Base-by-base conservation (phyloP, 2,888 invertebrate genomes). In the Heliothis peltigera region DNA sequence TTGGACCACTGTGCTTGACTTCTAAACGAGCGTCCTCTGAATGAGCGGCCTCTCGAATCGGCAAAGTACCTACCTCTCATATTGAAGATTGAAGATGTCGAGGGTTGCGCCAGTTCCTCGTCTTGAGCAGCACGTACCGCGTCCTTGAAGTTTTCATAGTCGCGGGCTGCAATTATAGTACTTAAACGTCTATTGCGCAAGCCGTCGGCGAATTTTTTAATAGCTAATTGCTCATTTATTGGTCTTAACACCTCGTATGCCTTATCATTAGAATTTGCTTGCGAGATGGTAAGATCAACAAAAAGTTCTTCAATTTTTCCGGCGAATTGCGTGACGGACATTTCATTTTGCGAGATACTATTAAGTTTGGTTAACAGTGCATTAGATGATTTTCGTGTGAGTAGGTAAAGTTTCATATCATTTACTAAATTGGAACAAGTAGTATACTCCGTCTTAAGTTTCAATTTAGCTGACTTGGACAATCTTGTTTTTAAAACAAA, bases 401-500 rank as follows among this genome's bases (percentile, higher is more conserved):
- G 47, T 47, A 47, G 15, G 15, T 47, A 47, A 12, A 22, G 21
- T 47, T 47, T 47, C 47, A 47, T 47, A 47, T 47, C 47, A 22
- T 21, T 12, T 21, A 47, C 15, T 47, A 47, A 47, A 47, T 47
- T 21, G 21, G 21, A 10, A 21, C 21, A 21, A 47, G 22, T 21
- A 22, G 47, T 6, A 47, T 47, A 47, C 21, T 47, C 47, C 10
- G 47, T 8, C 15, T 47, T 47, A 12, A 47, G 22, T 47, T 47
- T 47, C 21, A 47, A 21, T 47, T 47, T 47, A 21, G 47, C 47
- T 47, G 47, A 47, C 15, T 47, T 47, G 12, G 64, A 55, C 25
- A 65, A 17, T 3, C 64, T 10, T 43, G 59, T 44, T 19, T 60
- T 65, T 59, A 65, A 39, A 15, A 65, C 59, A 55, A 65, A 65